Percentiles rank a stretch among this genome's conserved stretches.
Conservation (phyloP, 2,113 vertebrate genomes). For the Psephotus haematonotus region DNA sequence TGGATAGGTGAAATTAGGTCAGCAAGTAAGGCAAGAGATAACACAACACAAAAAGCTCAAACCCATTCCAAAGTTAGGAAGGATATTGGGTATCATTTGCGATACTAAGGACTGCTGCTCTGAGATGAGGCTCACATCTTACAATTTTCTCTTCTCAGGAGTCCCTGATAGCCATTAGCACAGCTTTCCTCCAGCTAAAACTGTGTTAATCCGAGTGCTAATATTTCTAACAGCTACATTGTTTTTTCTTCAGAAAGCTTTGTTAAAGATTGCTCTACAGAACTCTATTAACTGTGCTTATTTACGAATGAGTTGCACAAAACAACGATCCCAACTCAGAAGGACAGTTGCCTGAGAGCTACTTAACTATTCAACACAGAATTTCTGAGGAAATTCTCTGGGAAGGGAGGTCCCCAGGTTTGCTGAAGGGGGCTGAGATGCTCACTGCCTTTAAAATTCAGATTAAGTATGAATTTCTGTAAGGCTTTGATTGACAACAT, state of each 20-base stretch:
- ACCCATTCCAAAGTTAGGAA: background rate
- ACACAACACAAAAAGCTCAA: background rate
- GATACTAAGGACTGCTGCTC: background rate
- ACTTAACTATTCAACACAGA: background rate
- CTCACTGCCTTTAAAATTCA: background rate
- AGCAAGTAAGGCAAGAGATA: background rate
- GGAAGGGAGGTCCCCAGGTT: background rate
- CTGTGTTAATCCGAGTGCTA: constrained; percentile 9
- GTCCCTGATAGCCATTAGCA: background rate
- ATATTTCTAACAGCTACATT: background rate
- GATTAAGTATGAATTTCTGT: background rate
- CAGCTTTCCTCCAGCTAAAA: background rate
- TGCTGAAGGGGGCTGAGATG: background rate
- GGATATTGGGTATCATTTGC: background rate
- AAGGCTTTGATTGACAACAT: background rate
- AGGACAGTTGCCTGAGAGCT: background rate
- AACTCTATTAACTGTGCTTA: background rate
- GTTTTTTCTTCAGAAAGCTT: background rate
- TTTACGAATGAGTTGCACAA: background rate
- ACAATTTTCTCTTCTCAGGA: background rate
- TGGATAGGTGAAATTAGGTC: background rate
- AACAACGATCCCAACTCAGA: background rate
- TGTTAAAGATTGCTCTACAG: background rate
- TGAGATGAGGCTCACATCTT: background rate
- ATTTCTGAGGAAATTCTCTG: background rate